Conservation (phyloP, 1,140 invertebrate species). For the Drosophila repleta region DNA sequence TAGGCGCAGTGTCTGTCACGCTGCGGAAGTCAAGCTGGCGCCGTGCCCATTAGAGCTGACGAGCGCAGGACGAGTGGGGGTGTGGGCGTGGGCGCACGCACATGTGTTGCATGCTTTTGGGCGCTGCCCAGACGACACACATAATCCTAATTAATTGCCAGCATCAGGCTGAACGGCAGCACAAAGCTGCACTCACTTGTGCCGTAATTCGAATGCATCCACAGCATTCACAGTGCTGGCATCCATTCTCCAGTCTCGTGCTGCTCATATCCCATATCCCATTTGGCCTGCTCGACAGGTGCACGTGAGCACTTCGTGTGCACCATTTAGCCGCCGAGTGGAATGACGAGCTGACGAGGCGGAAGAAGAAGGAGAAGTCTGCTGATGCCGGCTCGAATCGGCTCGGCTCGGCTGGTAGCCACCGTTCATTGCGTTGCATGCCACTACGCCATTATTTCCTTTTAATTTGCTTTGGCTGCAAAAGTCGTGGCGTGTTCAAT, state of each 20-base stretch:
- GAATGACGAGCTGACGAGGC: constrained; percentile 3
- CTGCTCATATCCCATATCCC: constrained; percentile 8
- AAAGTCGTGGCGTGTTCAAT: constrained; percentile 75
- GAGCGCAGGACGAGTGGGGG: not conserved
- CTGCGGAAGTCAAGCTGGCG: constrained; percentile 64
- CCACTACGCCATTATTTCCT: constrained; percentile 74
- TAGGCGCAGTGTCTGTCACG: constrained; percentile 64
- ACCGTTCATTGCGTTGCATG: constrained; percentile 40
- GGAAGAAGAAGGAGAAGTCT: not conserved
- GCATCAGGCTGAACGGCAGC: constrained; percentile 43
- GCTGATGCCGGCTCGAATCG: not conserved
- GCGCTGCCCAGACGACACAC: constrained; percentile 64
- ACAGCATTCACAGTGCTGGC: constrained; percentile 41
- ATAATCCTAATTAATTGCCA: constrained; percentile 79
- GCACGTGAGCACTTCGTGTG: constrained; percentile 76
- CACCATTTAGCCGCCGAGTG: constrained; percentile 66
- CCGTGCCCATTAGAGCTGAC: constrained; percentile 16
- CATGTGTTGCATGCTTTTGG: constrained; percentile 71
- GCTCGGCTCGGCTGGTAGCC: constrained; percentile 3
- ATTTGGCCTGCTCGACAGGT: constrained; percentile 47
- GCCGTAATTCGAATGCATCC: constrained; percentile 34
- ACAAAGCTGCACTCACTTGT: constrained; percentile 36
- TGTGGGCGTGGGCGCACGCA: constrained; percentile 27
- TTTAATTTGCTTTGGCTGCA: constrained; percentile 79
- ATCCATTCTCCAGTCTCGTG: constrained; percentile 14